These are phyloP conservation scores for Augochlorella aurata DNA, from an alignment of 2,888 invertebrate genomes.

Conservation along the genomic window DNA sequence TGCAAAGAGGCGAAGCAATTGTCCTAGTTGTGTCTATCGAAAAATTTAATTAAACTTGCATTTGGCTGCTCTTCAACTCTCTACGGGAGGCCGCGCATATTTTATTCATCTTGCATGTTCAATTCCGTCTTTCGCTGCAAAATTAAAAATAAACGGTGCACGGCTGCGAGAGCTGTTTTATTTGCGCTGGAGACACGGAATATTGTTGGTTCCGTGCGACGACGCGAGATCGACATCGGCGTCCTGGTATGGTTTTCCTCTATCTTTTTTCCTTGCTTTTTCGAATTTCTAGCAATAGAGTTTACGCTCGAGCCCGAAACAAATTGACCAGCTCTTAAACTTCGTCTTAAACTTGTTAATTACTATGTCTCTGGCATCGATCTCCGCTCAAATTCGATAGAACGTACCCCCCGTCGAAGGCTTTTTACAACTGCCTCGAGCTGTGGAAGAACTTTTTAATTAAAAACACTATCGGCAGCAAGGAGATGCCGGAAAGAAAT, in stretches of 20 bases:
- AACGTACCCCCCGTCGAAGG: conserved; percentile 22
- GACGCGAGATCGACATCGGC: conserved; percentile 3
- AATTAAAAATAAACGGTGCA: conserved; percentile 47
- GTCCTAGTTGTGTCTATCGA: conserved; percentile 3
- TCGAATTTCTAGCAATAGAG: conserved; percentile 31
- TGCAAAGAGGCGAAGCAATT: not conserved
- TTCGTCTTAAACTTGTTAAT: conserved; percentile 54
- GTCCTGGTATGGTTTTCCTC: not conserved
- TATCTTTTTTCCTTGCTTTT: not conserved
- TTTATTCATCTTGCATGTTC: conserved; percentile 35
- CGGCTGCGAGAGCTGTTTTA: conserved; percentile 26
- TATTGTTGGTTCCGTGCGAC: conserved; percentile 29
- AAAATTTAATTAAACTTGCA: conserved; percentile 52
- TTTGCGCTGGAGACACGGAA: conserved; percentile 13
- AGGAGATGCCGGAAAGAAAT: conserved; percentile 25
- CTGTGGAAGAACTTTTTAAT: conserved; percentile 47
- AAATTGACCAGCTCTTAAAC: conserved; percentile 44
- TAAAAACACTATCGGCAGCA: conserved; percentile 44
- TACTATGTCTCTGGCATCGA: conserved; percentile 42
- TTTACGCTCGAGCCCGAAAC: conserved; percentile 15
- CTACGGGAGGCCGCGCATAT: conserved; percentile 29
- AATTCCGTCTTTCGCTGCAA: conserved; percentile 34
- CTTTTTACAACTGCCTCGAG: conserved; percentile 50
- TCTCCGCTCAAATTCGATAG: conserved; percentile 54
- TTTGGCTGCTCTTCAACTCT: conserved; percentile 16